A percentile compares a stretch with the other conserved stretches of the same genome.
Conservation (phyloP, 2,888 invertebrate species). For the Eueremaeus valkanovi region DNA sequence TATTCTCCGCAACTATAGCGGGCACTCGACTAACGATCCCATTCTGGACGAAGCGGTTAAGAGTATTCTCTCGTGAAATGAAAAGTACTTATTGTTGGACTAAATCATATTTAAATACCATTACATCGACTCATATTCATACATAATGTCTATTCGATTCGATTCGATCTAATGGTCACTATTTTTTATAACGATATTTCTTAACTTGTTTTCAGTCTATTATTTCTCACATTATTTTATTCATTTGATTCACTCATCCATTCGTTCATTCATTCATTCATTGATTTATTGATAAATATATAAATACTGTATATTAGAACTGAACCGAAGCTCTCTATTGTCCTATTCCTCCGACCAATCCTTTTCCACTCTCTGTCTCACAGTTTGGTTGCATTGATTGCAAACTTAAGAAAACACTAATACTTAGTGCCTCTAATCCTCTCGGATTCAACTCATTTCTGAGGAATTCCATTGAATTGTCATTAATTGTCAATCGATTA, state of each 20-base stretch:
- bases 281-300: background rate
- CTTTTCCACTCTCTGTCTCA: no score
- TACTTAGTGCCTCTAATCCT: slow-evolving; percentile 25
- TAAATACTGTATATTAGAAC: no score
- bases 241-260: background rate
- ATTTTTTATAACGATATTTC: background rate
- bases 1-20: background rate
- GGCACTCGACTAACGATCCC: slow-evolving; percentile 51
- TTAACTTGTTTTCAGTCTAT: background rate
- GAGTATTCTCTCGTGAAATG: slow-evolving; percentile 54
- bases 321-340: slow-evolving; percentile 2
- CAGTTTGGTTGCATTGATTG: background rate
- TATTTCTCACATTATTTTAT: no score
- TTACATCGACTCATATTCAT: background rate
- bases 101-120: background rate
- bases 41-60: slow-evolving; percentile 58
- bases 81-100: slow-evolving; percentile 8
- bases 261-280: background rate
- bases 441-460: background rate
- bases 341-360: no score
- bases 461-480: slow-evolving; percentile 9
- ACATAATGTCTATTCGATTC: background rate
- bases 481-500: background rate
- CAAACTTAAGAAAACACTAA: background rate
- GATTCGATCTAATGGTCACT: background rate